phyloP scores from a whole-genome alignment of 1,140 invertebrate species.

The Coelopa frigida region DNA sequence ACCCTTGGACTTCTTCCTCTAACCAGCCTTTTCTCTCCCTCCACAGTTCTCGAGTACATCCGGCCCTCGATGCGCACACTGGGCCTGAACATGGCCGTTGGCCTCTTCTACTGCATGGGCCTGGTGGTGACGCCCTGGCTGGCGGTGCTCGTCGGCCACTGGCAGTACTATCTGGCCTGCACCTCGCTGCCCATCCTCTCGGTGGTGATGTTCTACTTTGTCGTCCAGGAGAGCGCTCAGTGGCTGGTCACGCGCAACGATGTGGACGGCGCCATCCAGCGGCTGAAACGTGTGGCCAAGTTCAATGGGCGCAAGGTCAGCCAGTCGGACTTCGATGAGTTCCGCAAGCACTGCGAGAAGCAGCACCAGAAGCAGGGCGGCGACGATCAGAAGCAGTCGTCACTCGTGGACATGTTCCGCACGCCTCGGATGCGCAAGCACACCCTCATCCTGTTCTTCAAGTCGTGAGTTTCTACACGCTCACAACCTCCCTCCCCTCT shows the following conservation, averaged over 20 bases:
- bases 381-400: constrained; percentile 35
- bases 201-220: constrained; percentile 47
- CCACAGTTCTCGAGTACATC: constrained; percentile 54
- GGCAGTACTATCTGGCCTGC: constrained; percentile 50
- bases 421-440: constrained; percentile 52
- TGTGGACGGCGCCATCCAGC: constrained; percentile 49
- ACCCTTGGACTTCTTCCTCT: neutral
- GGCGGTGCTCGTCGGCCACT: constrained; percentile 48
- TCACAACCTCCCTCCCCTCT: neutral
- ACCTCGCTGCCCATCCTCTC: constrained; percentile 49
- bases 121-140: constrained; percentile 53
- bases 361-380: constrained; percentile 33
- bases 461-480: constrained; percentile 50
- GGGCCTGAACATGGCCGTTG: constrained; percentile 54
- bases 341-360: constrained; percentile 46
- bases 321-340: constrained; percentile 46
- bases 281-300: constrained; percentile 51
- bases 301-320: constrained; percentile 49
- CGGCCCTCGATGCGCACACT: constrained; percentile 52
- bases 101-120: constrained; percentile 53
- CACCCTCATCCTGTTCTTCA: constrained; percentile 51
- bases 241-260: constrained; percentile 56
- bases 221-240: constrained; percentile 56
- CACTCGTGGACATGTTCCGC: constrained; percentile 48
- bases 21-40: constrained; percentile 1